Base-by-base conservation (phyloP, 2,888 invertebrate genomes). In the Diaprepes abbreviatus region DNA sequence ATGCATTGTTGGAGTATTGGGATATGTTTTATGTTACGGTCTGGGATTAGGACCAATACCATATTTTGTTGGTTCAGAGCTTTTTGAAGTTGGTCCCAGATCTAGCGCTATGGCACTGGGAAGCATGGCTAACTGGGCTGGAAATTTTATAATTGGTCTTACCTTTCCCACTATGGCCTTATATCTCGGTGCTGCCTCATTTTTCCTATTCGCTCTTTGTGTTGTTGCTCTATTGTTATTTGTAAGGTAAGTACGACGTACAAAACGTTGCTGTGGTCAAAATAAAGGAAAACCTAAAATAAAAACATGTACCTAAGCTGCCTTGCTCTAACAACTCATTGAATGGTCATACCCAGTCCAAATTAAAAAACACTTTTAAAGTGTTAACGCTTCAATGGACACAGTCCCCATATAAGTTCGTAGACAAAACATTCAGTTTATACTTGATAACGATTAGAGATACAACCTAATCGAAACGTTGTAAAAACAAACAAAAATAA, bases 21-120 rank as follows among this genome's bases (percentile, higher is more conserved):
- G 88, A 5, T 95, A 92, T 79, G 93, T 96, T 45, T 85, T 94
- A 65, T 90, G 90, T 73, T 96, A 92, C 80, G 94, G 94, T 63
- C 86, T 95, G 66, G 95, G 95, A 0, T 87, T 96, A 33, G 95
- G 95, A 0, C 94, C 95, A 0, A 93, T 95, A 78, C 94, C 95
- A 0, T 95, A 91, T 82, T 94, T 95, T 80, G 92, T 94, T 74
- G 94, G 93, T 14, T 90, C 94, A 85, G 95, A 96, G 85, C 82
- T 95, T 60, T 94, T 95, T 80, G 93, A 94, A 79, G 92, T 93
- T 69, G 92, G 91, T 0, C 93, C 95, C 0, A 88, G 94, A n/a
- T 90, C 93, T 0, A 90, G 91, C 16, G 94, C 93, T 58, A 95
- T 95, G 94, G 91, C 95, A 50, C 87, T 94, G 82, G 95, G 95